Evolutionary conservation across 1,140 invertebrate species (phyloP).

Genomic region (Lordiphosa stackelbergi): DNA sequence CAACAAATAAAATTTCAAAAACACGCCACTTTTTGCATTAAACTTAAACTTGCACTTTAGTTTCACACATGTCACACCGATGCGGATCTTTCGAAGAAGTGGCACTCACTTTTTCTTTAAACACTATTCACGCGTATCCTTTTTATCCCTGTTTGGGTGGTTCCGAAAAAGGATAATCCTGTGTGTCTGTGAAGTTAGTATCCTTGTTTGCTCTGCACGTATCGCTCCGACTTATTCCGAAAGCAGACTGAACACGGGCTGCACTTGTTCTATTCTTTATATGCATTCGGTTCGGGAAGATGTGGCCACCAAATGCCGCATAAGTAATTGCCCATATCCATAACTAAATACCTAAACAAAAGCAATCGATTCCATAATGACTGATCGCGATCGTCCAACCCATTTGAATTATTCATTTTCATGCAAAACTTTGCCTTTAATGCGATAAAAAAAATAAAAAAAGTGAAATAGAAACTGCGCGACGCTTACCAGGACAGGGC

Average conservation of each 20-base stretch:
- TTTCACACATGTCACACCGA: too few relatives aligned
- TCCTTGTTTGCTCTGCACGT: conserved; percentile 31
- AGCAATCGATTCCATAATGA: conserved; percentile 38
- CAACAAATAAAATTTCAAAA: too few relatives aligned
- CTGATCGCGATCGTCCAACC: conserved; percentile 15
- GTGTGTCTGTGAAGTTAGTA: conserved; percentile 3
- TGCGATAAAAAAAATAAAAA: not conserved
- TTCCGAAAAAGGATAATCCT: conserved; percentile 12
- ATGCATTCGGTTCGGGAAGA: conserved; percentile 28
- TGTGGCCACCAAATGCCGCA: conserved; percentile 35
- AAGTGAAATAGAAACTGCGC: conserved; percentile 39
- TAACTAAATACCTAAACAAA: conserved; percentile 32
- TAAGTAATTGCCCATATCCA: conserved; percentile 12
- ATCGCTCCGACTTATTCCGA: conserved; percentile 52
- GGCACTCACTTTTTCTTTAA: conserved; percentile 2
- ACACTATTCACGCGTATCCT: not conserved
- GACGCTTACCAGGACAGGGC: conserved; percentile 33
- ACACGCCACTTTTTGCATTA: too few relatives aligned
- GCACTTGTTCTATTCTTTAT: conserved; percentile 42
- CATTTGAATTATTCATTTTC: conserved; percentile 57
- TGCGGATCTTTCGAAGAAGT: too few relatives aligned
- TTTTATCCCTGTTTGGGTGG: not conserved
- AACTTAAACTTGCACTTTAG: too few relatives aligned
- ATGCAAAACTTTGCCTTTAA: conserved; percentile 39
- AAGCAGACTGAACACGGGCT: conserved; percentile 60